phyloP scores from a whole-genome alignment of 2,888 invertebrate genomes.

The Cordilura impudica region DNA sequence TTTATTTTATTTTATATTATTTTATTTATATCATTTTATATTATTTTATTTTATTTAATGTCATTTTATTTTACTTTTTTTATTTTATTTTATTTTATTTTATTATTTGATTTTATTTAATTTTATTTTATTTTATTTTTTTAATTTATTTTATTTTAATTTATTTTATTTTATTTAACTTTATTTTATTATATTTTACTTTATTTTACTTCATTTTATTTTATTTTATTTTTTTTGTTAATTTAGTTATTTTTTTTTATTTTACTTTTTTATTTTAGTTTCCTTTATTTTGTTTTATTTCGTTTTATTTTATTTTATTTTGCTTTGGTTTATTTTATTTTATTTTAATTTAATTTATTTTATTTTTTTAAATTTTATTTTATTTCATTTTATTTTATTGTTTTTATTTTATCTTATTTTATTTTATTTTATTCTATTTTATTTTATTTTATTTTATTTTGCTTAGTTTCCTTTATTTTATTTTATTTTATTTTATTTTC shows the following conservation, averaged over 20 bases:
- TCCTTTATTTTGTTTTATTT: too few relatives aligned
- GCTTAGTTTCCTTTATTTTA: background rate
- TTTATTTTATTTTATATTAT: background rate
- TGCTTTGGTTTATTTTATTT: background rate
- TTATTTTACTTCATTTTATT: background rate
- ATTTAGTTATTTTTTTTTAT: background rate
- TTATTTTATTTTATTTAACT: too few relatives aligned
- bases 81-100: too few relatives aligned
- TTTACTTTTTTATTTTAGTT: background rate
- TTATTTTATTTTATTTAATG: too few relatives aligned
- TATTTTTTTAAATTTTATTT: background rate
- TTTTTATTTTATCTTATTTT: background rate
- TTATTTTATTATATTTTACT: too few relatives aligned
- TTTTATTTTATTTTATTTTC: too few relatives aligned
- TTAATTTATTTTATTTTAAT: background rate
- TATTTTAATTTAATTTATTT: conserved; percentile 7
- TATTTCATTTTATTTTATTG: background rate
- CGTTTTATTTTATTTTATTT: background rate
- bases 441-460: background rate
- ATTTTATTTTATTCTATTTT: background rate
- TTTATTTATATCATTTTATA: too few relatives aligned
- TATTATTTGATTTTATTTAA: too few relatives aligned
- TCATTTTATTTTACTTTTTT: too few relatives aligned
- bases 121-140: background rate
- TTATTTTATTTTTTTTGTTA: background rate